Percentiles rank a stretch among this genome's conserved stretches.
Evolutionary conservation across 1,140 invertebrate species (phyloP).

Genomic region (Trachymyrmex septentrionalis): DNA sequence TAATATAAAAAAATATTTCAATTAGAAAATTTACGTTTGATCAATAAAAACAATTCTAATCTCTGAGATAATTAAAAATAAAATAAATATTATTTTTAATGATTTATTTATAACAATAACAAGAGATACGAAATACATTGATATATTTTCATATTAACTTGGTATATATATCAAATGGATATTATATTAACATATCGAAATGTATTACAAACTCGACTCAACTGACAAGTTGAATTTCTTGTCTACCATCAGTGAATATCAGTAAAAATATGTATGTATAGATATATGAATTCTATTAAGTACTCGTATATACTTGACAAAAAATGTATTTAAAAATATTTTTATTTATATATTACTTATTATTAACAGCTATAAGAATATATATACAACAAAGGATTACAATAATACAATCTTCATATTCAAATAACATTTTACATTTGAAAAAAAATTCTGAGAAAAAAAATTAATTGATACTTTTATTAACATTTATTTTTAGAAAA

Average conservation of each 20-base stretch:
- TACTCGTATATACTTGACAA: neutral
- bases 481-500: neutral
- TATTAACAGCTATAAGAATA: neutral
- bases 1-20: neutral
- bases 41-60: neutral
- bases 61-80: neutral
- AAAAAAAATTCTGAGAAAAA: neutral
- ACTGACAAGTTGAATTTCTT: conserved; percentile 1
- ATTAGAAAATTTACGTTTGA: neutral
- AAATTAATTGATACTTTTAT: neutral
- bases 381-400: neutral
- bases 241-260: conserved; percentile 20
- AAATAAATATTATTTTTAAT: neutral
- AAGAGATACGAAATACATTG: neutral
- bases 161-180: neutral
- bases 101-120: neutral
- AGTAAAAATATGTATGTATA: neutral
- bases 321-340: conserved; percentile 26
- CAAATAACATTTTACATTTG: neutral
- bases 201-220: neutral
- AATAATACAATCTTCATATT: conserved; percentile 3
- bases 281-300: neutral
- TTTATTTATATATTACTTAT: neutral
- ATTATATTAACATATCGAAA: neutral
- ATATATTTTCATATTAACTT: neutral